Evolutionary conservation across 2,888 invertebrate genomes (phyloP).

Genomic region (Drosophila imparisetae): DNA sequence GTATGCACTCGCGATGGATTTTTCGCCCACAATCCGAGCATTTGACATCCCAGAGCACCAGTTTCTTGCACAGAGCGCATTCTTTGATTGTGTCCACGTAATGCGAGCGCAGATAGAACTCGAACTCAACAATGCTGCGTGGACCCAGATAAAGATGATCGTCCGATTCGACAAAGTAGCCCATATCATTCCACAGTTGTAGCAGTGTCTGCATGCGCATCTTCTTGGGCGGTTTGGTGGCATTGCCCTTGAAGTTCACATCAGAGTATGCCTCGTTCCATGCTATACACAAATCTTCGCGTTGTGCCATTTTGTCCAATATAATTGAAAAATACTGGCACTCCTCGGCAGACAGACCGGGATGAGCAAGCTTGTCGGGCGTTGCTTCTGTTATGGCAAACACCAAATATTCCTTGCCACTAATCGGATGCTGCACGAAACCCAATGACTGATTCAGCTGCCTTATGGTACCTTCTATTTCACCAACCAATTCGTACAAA

Average conservation of each 20-base stretch:
- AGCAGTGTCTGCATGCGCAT: slow-evolving; percentile 56
- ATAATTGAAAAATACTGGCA: slow-evolving; percentile 60
- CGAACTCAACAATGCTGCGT: slow-evolving; percentile 62
- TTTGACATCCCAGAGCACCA: slow-evolving; percentile 66
- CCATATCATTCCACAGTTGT: slow-evolving; percentile 60
- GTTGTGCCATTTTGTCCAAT: slow-evolving; percentile 50
- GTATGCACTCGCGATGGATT: slow-evolving; percentile 60
- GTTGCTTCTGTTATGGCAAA: slow-evolving; percentile 60
- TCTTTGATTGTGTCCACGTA: slow-evolving; percentile 53
- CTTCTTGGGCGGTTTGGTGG: slow-evolving; percentile 35
- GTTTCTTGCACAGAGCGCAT: slow-evolving; percentile 55
- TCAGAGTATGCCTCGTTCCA: slow-evolving; percentile 62
- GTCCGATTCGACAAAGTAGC: slow-evolving; percentile 51
- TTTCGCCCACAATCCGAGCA: slow-evolving; percentile 52
- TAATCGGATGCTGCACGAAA: slow-evolving; percentile 57
- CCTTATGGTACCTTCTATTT: slow-evolving; percentile 39
- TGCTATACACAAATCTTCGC: slow-evolving; percentile 41
- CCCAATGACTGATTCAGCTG: slow-evolving; percentile 48
- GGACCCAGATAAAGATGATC: slow-evolving; percentile 60
- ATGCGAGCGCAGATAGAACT: slow-evolving; percentile 58
- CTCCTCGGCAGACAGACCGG: slow-evolving; percentile 53
- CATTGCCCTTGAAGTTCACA: slow-evolving; percentile 11
- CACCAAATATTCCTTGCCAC: slow-evolving; percentile 59
- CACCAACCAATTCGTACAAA: slow-evolving; percentile 49
- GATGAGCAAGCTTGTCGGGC: slow-evolving; percentile 50